Base-by-base conservation (phyloP, 1,140 invertebrate genomes). In the Oppia nitens region DNA sequence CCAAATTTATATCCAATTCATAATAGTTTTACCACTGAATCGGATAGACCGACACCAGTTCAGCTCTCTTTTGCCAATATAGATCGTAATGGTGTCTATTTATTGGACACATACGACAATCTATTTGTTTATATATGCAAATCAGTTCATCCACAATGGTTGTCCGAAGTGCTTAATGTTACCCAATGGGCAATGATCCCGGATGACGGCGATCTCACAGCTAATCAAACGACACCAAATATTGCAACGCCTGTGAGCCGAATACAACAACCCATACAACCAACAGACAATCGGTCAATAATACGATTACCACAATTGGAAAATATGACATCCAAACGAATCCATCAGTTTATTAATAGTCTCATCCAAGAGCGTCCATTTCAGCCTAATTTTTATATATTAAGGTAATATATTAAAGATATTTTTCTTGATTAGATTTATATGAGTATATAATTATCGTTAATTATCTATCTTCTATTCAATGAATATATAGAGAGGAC, bases 1-100 rank as follows among this genome's bases (percentile, higher is more conserved):
- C 94, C 95, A 11, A 84, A 90, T 72, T 75, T 99, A 40, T 98
- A 96, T 74, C 81, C 89, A 6, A 71, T 99, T 47, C 87, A 95
- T 71, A 72, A 64, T 49, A 72, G 62, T 20, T 57, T 48, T 53
- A 24, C 57, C 20, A 17, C n/a, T 12, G 25, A 25, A 25, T 17
- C 11, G 1, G 47, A 47, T 14, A 58, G 40, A n/a, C 56, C 60
- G 3, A 21, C 45, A 24, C 59, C 59, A 11, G 29, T 63, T 4
- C 79, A 81, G 60, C 67, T 84, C 26, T 78, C 79, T 9, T 79
- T 79, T 45, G 81, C 82, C 60, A 75, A 79, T 60, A 71, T 99
- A 55, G 87, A 92, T 68, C 79, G 83, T 6, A 82, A 82, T 64
- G 94, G 93, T 12, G 85, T 85, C 20, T 98, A 94, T 69, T 72